These are phyloP conservation scores for Platyrinchus mystaceus DNA, from an alignment of 2,797 vertebrate genomes.

Conservation along the genomic window DNA sequence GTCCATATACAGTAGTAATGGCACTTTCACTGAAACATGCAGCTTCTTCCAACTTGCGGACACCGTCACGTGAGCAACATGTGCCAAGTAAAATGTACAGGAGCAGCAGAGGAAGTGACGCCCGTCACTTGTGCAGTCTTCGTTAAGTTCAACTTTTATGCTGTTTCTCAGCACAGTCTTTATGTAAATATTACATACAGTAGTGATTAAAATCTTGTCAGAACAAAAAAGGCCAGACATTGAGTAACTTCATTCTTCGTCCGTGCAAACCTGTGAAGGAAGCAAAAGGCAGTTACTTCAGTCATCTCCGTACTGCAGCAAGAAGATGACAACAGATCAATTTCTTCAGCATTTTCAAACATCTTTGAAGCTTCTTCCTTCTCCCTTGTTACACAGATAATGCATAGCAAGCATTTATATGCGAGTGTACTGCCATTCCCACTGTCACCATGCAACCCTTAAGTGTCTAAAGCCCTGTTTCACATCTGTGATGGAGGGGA, in stretches of 20 bases:
- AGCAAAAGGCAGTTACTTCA: not conserved
- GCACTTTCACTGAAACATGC: slow-evolving; percentile 82
- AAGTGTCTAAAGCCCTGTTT: rapidly evolving
- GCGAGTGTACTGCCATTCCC: not conserved
- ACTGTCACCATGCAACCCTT: not conserved
- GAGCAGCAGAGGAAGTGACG: slow-evolving; percentile 85
- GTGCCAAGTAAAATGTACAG: slow-evolving; percentile 77
- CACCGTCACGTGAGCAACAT: slow-evolving; percentile 81
- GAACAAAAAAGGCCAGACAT: slow-evolving; percentile 58
- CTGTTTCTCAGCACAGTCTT: slow-evolving; percentile 73
- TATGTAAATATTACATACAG: slow-evolving; percentile 89
- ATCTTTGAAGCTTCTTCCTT: not conserved
- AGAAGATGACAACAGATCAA: not conserved
- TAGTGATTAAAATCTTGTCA: slow-evolving; percentile 82
- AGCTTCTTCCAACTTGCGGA: slow-evolving; percentile 89
- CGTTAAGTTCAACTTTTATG: slow-evolving; percentile 21
- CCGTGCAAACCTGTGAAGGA: slow-evolving; percentile 91
- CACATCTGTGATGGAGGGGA: not conserved
- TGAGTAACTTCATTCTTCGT: slow-evolving; percentile 88
- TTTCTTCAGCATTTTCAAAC: not conserved
- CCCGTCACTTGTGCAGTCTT: slow-evolving; percentile 76
- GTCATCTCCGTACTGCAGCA: not conserved
- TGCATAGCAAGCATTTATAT: not conserved
- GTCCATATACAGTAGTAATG: slow-evolving; percentile 85
- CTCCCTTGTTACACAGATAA: not conserved